A percentile compares a stretch with the other conserved stretches of the same genome.
phyloP scores from a whole-genome alignment of 2,888 invertebrate genomes.

The Rhamnusium bicolor region DNA sequence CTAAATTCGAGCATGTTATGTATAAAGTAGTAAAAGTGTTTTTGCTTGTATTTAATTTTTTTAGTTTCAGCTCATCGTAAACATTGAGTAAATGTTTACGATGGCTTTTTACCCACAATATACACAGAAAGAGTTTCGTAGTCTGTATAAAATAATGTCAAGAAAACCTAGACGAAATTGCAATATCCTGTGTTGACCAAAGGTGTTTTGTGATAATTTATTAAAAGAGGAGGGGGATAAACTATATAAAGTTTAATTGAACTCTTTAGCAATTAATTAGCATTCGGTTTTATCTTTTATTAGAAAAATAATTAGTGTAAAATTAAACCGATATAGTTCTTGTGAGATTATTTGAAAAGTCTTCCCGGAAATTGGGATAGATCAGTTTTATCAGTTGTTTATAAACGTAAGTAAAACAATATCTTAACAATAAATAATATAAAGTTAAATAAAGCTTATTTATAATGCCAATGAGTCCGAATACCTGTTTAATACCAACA shows the following conservation, averaged over 20 bases:
- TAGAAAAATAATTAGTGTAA: background rate
- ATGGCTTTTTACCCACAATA: too few species aligned
- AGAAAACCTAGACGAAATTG: conserved; percentile 2
- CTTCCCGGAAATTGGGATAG: background rate
- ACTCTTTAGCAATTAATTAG: background rate
- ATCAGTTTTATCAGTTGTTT: background rate
- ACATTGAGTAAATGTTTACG: too few species aligned
- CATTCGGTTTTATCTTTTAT: background rate
- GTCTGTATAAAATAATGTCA: background rate
- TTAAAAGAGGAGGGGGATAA: conserved; percentile 3
- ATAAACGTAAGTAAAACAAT: background rate
- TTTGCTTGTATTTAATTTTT: too few species aligned
- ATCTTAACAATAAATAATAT: background rate
- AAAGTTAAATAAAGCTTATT: too few species aligned
- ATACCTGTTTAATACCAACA: too few species aligned
- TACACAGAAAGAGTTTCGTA: background rate
- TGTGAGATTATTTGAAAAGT: background rate
- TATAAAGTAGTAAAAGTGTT: too few species aligned
- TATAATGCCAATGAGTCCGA: too few species aligned
- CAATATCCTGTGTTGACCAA: background rate
- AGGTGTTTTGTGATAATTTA: conserved; percentile 9
- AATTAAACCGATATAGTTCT: background rate
- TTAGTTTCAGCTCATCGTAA: too few species aligned
- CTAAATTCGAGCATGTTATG: too few species aligned
- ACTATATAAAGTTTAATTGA: conserved; percentile 12